Evolutionary conservation across 1,140 invertebrate species (phyloP), one percentile per base, ranked within the genome.

Genomic region (Dysdera silvatica): DNA sequence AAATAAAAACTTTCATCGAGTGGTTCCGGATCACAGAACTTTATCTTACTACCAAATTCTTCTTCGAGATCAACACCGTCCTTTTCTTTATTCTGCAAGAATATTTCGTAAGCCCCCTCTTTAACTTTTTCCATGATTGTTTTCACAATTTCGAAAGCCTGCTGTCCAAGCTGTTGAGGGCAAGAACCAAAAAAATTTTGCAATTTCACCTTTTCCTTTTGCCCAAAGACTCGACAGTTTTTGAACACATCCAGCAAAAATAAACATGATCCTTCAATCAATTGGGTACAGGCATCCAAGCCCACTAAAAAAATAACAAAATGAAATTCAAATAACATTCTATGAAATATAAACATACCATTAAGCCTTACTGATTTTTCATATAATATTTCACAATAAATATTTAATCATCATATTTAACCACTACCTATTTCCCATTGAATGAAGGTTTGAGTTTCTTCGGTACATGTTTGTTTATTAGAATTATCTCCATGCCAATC

Each of bases 181-280:
- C 23, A 55, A 26, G 31, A 31, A 4, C 63, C 63, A 49, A 60
- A 65, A 16, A 40, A 45, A 18, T 29, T 40, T 40, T 48, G 51
- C 28, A 65, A 33, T 33, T 51, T 24, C 8, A 51, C 67, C 65
- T 14, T 67, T 66, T 40, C 72, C 73, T 33, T 76, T 71, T 80
- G 74, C 57, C 80, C 79, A 6, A 86, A 79, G 60, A 80, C 74
- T 59, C 80, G 78, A 41, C 83, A 78, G 64, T 81, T 74, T 10
- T 84, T 74, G 60, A 87, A 84, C 65, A 85, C 73, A 61, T 80
- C 74, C 35, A 87, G 75, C 4, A 82, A 68, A 66, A 82, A 81
- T 4, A 85, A 75, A 26, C 81, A 74, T 40, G 83, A 80, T 71
- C 85, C 83, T 71, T 86, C 81, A 28, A 84, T 75, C 12, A 82